Evolutionary conservation across 2,888 invertebrate genomes (phyloP), one percentile per base, ranked within the genome.

Genomic region (Tholera decimalis): DNA sequence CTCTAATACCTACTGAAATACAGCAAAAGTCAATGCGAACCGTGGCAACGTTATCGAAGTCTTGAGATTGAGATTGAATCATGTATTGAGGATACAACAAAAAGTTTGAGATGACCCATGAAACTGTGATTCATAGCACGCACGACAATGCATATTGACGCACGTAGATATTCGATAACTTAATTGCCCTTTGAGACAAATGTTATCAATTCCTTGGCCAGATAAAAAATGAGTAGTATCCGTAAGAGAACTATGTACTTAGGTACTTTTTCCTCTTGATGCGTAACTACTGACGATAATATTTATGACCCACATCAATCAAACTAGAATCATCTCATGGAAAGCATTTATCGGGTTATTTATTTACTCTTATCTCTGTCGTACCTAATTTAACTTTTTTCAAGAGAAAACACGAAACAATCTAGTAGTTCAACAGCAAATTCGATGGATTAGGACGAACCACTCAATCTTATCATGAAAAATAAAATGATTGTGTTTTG

Each of bases 101-200:
- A 49, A 20, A 35, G 26, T 26, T 26, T 8, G 9, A 33, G 39
- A 46, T 50, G 51, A 67, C 43, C 39, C 33, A 53, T 43, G 57
- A 73, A 59, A 37, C 44, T 51, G 28, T 46, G 35, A 51, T 15
- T 55, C 11, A 20, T 37, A 61, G 18, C 47, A 60, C 53, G 49
- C 51, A 70, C 22, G 58, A 69, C 75, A 71, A 66, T 71, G 66
- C 69, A 59, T 71, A 79, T 69, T 88, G 86, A 88, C 87, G 88
- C 84, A 86, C 79, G 47, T 57, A 67, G 78, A 83, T 84, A 74
- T 72, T 71, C 51, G 87, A 87, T 87, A 85, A 86, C 85, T 82
- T 80, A 68, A 72, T 81, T 88, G 88, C 88, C 89, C 90, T 89
- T 89, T 88, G 80, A 79, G 83, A 88, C 84, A 84, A 35, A 82